A percentile compares a stretch with the other conserved stretches of the same genome.
Evolutionary conservation across 2,797 vertebrate species (phyloP).

Genomic region (Calcarius lapponicus): DNA sequence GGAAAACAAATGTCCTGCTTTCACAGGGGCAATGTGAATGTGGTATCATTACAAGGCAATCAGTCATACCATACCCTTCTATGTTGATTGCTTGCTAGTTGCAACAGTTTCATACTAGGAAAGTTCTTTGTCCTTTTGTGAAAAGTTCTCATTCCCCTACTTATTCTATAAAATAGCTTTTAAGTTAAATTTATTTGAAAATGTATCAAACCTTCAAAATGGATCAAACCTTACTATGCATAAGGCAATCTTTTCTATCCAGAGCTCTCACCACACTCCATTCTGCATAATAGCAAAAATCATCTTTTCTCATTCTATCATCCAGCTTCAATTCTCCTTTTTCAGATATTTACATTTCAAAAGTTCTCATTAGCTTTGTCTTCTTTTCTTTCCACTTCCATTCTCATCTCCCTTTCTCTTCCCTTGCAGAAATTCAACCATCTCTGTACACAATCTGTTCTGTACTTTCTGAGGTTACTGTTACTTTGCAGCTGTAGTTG

Average conservation of each 20-base stretch:
- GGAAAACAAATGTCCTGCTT: neutral
- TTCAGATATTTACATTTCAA: conserved; percentile 36
- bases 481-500: neutral
- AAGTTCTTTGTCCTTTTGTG: neutral
- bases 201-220: neutral
- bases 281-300: conserved; percentile 6
- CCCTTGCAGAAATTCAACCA: neutral
- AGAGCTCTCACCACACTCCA: neutral
- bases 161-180: neutral
- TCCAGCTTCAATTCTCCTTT: neutral
- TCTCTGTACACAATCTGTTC: neutral
- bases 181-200: neutral
- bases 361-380: neutral
- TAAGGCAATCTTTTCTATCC: conserved; percentile 1
- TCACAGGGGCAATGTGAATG: neutral
- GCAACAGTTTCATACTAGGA: neutral
- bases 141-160: neutral
- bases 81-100: neutral
- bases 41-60: neutral
- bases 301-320: neutral
- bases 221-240: neutral
- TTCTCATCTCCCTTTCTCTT: neutral
- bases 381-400: neutral
- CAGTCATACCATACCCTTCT: neutral
- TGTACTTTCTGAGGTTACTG: neutral